These are phyloP conservation scores for Taxidea taxus DNA, from an alignment of 2,113 vertebrate genomes.

Conservation along the genomic window DNA sequence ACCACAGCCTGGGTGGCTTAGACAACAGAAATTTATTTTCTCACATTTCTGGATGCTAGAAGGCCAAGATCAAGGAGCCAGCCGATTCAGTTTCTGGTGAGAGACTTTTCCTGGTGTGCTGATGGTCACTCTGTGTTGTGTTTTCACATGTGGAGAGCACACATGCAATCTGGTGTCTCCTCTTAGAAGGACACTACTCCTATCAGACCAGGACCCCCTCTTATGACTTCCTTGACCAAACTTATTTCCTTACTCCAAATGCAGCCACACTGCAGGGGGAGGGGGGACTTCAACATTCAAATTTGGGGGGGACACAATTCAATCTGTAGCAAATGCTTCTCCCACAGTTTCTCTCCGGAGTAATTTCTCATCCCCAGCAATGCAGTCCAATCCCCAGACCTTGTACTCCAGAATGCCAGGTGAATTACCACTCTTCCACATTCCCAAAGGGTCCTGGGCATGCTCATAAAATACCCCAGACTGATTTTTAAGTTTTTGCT, in stretches of 20 bases:
- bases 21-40: neutral
- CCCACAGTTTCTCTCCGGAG: neutral
- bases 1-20: neutral
- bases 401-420: neutral
- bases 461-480: neutral
- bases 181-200: neutral
- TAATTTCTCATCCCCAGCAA: neutral
- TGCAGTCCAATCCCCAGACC: neutral
- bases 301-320: neutral
- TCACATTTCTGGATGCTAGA: neutral
- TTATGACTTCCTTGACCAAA: neutral
- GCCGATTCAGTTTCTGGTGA: neutral
- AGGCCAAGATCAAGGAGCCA: neutral
- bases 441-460: neutral
- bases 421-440: too few relatives aligned
- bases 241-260: neutral
- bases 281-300: neutral
- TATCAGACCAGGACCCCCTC: neutral
- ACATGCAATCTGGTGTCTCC: neutral
- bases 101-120: neutral
- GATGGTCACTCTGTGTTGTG: rapidly evolving
- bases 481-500: neutral
- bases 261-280: neutral
- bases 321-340: neutral
- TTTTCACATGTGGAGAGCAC: neutral